Evolutionary conservation across 2,888 invertebrate species (phyloP), one percentile per base, ranked within the genome.

Genomic region (Parapristionchus giblindavisi): DNA sequence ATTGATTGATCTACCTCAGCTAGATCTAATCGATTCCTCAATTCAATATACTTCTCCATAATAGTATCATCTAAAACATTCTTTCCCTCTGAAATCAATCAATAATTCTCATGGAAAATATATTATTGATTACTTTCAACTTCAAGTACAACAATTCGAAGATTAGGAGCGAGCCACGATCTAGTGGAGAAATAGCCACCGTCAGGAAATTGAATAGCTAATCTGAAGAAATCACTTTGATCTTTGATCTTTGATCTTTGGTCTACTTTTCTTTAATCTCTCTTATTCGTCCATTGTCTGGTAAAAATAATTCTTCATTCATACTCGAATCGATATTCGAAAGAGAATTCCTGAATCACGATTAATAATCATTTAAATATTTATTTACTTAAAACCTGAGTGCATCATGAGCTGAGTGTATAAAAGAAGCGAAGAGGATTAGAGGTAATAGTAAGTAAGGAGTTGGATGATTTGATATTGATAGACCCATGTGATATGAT

Each of bases 131-230:
- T n/a, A 52, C 52, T 40, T 52, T 68, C 54, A 1, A 43, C 58
- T n/a, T 68, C 24, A 8, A 68, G 34, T 27, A 71, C 58, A 3
- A 71, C 29, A 32, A 71, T 58, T 4, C 71, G 27, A 1, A 71
- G 71, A 43, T 71, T 71, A 29, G 71, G 58, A 2, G 71, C 54
- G 29, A 71, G 56, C 48, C 40, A 71, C 3, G 71, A 58, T 0
- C 71, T 38, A 14, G 56, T 58, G 2, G 71, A 56, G 43, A 71
- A 71, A 24, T 71, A 40, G 0, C 71, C 71, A 24, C 71, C 71
- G 21, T 71, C 58, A n/a, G 71, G 71, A n/a, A 71, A 71, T 34
- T 29, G 58, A 5, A 29, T 29, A 24, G 71, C 34, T n/a, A 71
- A 29, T 3, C 71, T 71, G 56, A 40, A 32, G n/a, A 38, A n/a